phyloP scores from a whole-genome alignment of 2,113 vertebrate genomes.

The Myrmecobius fasciatus region DNA sequence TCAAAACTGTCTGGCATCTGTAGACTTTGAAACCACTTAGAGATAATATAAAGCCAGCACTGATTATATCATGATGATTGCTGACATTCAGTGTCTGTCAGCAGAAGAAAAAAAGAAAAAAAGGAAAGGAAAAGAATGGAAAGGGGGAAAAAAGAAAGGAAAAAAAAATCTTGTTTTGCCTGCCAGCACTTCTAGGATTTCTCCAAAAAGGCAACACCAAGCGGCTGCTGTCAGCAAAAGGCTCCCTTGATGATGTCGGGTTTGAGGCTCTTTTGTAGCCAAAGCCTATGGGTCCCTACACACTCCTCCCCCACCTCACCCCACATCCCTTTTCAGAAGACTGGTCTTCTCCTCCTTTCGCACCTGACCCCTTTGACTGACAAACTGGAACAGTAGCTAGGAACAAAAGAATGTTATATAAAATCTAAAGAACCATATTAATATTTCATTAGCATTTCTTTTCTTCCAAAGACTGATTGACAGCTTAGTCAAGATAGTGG shows the following conservation, averaged over 20 bases:
- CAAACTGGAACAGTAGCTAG: conserved; percentile 76
- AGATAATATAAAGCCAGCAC: conserved; percentile 72
- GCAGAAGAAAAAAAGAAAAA: conserved; percentile 39
- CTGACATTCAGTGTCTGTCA: conserved; percentile 81
- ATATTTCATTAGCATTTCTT: conserved; percentile 97
- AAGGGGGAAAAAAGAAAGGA: neutral
- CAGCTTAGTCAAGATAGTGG: conserved; percentile 89
- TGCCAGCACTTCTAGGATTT: conserved; percentile 67
- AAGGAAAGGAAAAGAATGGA: neutral
- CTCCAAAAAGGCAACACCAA: conserved; percentile 63
- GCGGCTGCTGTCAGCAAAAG: conserved; percentile 56
- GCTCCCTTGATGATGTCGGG: conserved; percentile 48
- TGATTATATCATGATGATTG: conserved; percentile 80
- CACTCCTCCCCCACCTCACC: conserved; percentile 40
- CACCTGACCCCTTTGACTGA: conserved; percentile 79
- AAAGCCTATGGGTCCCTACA: conserved; percentile 22
- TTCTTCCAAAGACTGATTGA: conserved; percentile 91
- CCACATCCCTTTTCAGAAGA: neutral
- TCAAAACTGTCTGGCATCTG: conserved; percentile 76
- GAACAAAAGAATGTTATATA: conserved; percentile 89
- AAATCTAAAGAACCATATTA: conserved; percentile 91
- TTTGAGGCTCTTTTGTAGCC: conserved; percentile 64
- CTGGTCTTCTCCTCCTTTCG: conserved; percentile 61
- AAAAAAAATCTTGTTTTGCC: conserved; percentile 34
- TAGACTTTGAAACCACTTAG: conserved; percentile 79